Percentiles rank a stretch among this genome's conserved stretches.
These are phyloP conservation scores for Sardinella longiceps DNA, from an alignment of 2,797 vertebrate species.

Conservation along the genomic window DNA sequence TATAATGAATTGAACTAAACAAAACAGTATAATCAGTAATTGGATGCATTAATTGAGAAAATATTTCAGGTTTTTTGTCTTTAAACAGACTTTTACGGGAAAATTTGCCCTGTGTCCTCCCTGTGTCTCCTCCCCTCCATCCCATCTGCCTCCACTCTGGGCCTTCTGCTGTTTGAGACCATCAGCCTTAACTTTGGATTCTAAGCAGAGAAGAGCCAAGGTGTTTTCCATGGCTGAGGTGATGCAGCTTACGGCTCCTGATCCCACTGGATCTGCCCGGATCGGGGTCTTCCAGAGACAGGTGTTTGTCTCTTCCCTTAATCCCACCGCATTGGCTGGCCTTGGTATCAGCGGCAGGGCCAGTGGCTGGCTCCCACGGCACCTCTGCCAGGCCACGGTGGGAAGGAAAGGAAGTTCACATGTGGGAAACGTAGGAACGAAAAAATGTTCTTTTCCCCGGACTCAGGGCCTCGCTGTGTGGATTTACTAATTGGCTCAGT, in stretches of 20 bases:
- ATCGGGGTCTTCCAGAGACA: background rate
- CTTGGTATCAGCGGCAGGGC: background rate
- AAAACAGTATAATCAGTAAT: background rate
- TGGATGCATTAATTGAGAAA: background rate
- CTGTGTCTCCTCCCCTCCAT: background rate
- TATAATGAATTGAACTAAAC: background rate
- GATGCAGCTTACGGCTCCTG: background rate
- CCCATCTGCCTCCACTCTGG: background rate
- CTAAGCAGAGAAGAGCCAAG: background rate
- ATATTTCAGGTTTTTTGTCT: background rate
- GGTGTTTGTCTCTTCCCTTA: background rate
- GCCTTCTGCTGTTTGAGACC: background rate
- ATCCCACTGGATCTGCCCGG: background rate
- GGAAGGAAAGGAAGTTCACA: background rate
- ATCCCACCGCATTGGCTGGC: background rate
- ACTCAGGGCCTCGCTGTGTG: background rate
- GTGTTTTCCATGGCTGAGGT: slow-evolving; percentile 9
- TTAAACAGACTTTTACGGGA: background rate
- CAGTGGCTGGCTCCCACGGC: background rate
- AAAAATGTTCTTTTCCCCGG: background rate
- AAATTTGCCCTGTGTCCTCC: background rate
- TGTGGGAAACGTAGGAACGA: background rate
- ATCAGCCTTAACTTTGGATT: background rate
- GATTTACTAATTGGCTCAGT: slow-evolving; percentile 13
- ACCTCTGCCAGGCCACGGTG: background rate